phyloP scores from a whole-genome alignment of 1,140 invertebrate genomes.

The Dreissena polymorpha region DNA sequence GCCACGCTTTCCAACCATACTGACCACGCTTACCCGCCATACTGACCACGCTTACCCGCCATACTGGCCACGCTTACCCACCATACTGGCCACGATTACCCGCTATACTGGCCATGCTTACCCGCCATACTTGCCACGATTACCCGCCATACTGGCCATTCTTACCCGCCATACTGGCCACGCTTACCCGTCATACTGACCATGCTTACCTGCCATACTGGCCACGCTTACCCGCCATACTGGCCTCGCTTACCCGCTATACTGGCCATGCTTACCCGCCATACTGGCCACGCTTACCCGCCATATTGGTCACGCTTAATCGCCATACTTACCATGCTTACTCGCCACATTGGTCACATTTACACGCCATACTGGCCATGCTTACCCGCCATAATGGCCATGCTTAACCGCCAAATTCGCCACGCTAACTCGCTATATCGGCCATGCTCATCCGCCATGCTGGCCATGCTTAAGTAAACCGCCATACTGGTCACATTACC shows the following conservation, averaged over 20 bases:
- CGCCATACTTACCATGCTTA: too few relatives aligned
- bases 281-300: constrained; percentile 63
- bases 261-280: too few relatives aligned
- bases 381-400: constrained; percentile 64
- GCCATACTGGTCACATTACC: constrained; percentile 61
- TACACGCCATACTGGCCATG: constrained; percentile 60
- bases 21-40: constrained; percentile 63
- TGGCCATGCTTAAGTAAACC: constrained; percentile 64
- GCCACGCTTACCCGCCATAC: constrained; percentile 63
- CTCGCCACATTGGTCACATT: constrained; percentile 62
- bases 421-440: constrained; percentile 62
- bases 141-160: too few relatives aligned
- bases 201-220: constrained; percentile 61
- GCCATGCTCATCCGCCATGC: constrained; percentile 63
- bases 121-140: constrained; percentile 62
- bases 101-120: too few relatives aligned
- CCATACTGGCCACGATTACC: constrained; percentile 63
- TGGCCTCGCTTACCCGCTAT: constrained; percentile 65
- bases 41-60: constrained; percentile 63
- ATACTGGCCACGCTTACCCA: constrained; percentile 63
- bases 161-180: constrained; percentile 62
- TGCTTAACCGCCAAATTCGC: constrained; percentile 60
- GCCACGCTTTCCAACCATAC: too few relatives aligned
- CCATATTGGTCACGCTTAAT: constrained; percentile 57
- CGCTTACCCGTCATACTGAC: too few relatives aligned